Percentiles rank a stretch among this genome's conserved stretches.
Conservation (phyloP, 1,140 invertebrate species). For the Drosophila kanapiae region DNA sequence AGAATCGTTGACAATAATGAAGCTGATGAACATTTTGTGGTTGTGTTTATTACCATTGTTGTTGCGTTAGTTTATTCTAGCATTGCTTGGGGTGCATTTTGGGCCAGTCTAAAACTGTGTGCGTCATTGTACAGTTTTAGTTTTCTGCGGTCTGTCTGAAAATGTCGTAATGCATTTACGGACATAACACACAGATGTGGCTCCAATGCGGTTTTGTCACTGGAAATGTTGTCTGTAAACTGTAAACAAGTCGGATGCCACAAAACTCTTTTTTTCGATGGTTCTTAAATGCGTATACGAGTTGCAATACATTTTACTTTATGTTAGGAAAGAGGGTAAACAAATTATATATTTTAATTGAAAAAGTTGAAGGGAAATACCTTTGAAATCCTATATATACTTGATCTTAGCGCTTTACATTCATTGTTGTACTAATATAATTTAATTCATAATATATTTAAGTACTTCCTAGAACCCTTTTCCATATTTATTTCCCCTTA, state of each 20-base stretch:
- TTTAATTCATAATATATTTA: neutral
- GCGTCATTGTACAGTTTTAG: slow-evolving; percentile 50
- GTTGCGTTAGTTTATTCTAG: slow-evolving; percentile 27
- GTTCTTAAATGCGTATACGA: neutral
- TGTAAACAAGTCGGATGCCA: slow-evolving; percentile 43
- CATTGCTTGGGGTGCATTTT: slow-evolving; percentile 36
- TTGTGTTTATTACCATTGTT: slow-evolving; percentile 63
- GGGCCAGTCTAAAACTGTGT: slow-evolving; percentile 31
- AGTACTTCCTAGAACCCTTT: too few relatives aligned
- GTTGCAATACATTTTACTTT: neutral
- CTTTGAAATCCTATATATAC: too few relatives aligned
- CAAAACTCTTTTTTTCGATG: neutral
- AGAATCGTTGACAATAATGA: slow-evolving; percentile 69
- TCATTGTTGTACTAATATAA: neutral
- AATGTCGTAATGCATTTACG: slow-evolving; percentile 57
- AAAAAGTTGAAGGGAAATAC: too few relatives aligned
- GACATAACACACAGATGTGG: slow-evolving; percentile 44
- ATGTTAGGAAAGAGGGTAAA: neutral
- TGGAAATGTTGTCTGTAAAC: slow-evolving; percentile 52
- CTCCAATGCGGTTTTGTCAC: slow-evolving; percentile 43
- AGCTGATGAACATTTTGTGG: slow-evolving; percentile 73
- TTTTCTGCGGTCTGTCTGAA: slow-evolving; percentile 49
- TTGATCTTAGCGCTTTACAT: too few relatives aligned
- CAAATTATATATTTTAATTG: too few relatives aligned
- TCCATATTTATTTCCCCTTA: neutral